Percentiles rank a stretch among this genome's conserved stretches.
Conservation (phyloP, 2,888 invertebrate genomes). For the Rhyacophila evoluta region DNA sequence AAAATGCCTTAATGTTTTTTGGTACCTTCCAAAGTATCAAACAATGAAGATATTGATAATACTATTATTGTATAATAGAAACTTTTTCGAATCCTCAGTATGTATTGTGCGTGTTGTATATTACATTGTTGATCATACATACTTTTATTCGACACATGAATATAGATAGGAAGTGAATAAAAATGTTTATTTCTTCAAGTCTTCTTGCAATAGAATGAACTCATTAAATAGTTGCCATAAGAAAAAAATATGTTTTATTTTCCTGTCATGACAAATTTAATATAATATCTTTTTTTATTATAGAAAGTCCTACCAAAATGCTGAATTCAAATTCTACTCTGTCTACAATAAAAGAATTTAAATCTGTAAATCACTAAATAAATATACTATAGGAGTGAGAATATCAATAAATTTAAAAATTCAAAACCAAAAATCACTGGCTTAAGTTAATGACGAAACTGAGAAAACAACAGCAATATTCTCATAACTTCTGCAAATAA, state of each 20-base stretch:
- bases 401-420: too few species aligned
- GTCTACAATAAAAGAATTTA: too few species aligned
- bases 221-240: conserved; percentile 23
- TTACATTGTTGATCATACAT: conserved; percentile 11
- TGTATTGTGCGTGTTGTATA: conserved; percentile 42
- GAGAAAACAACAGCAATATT: too few species aligned
- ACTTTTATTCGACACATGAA: not conserved
- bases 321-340: too few species aligned
- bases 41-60: not conserved
- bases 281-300: too few species aligned
- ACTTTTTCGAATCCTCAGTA: not conserved
- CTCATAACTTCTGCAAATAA: too few species aligned
- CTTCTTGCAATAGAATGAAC: not conserved
- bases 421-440: too few species aligned
- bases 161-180: not conserved
- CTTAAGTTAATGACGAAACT: too few species aligned
- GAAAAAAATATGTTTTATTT: conserved; percentile 5
- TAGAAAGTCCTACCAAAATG: too few species aligned
- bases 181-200: not conserved
- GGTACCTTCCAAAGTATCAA: not conserved
- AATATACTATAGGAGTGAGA: too few species aligned
- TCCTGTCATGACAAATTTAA: not conserved
- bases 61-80: not conserved
- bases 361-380: too few species aligned
- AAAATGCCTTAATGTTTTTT: conserved; percentile 19